Evolutionary conservation across 2,888 invertebrate species (phyloP).

Genomic region (Cinara cedri): DNA sequence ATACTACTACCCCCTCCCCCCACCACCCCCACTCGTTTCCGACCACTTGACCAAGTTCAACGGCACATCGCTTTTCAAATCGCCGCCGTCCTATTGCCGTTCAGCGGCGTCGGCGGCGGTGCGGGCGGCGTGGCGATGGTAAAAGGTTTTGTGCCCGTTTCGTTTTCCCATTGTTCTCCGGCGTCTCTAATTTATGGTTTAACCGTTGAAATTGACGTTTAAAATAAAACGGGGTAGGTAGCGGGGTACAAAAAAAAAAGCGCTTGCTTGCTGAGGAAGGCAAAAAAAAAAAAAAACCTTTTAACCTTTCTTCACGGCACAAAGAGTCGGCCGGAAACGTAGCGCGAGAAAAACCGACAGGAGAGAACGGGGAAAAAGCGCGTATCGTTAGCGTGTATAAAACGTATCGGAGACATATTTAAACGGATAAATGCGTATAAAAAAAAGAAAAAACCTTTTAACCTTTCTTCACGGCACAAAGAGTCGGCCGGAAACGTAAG

Average conservation of each 20-base stretch:
- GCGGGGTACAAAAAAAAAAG: conserved; percentile 25
- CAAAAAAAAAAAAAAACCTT: conserved; percentile 34
- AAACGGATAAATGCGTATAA: conserved; percentile 42
- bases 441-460: conserved; percentile 48
- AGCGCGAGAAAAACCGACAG: too few relatives aligned
- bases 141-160: conserved; percentile 46
- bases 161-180: conserved; percentile 51
- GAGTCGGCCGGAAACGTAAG: neutral
- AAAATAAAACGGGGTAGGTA: conserved; percentile 41
- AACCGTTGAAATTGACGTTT: conserved; percentile 53
- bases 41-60: conserved; percentile 35
- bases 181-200: conserved; percentile 47
- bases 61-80: conserved; percentile 37
- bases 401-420: conserved; percentile 45
- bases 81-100: neutral
- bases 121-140: neutral
- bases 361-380: neutral
- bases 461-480: conserved; percentile 32
- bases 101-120: neutral
- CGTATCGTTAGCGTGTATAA: conserved; percentile 36
- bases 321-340: too few relatives aligned
- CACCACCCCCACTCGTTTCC: neutral
- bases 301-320: too few relatives aligned
- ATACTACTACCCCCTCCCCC: neutral
- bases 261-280: too few relatives aligned